Percentiles rank a stretch among this genome's conserved stretches.
These are phyloP conservation scores for Pangasius sanitwongsei DNA, from an alignment of 2,797 vertebrate species.

Conservation along the genomic window DNA sequence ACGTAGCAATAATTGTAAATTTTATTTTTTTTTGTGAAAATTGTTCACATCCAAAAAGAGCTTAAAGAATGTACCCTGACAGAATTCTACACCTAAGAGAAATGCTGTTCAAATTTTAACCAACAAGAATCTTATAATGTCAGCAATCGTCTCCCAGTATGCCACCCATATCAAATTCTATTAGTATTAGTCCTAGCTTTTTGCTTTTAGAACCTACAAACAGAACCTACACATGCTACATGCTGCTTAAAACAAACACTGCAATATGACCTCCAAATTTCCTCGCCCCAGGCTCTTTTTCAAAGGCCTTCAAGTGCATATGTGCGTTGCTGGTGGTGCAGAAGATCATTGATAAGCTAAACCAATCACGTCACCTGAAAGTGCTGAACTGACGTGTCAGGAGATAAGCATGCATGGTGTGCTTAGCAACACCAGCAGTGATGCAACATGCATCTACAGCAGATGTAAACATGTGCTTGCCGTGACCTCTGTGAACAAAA, in stretches of 20 bases:
- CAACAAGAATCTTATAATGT: not conserved
- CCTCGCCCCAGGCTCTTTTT: not conserved
- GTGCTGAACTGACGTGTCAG: constrained; percentile 53
- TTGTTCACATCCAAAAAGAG: constrained; percentile 36
- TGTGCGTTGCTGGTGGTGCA: constrained; percentile 22
- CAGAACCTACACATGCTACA: not conserved
- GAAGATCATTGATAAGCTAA: constrained; percentile 38
- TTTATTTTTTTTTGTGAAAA: constrained; percentile 3
- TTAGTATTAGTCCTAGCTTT: not conserved
- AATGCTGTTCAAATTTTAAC: not conserved
- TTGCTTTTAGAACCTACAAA: not conserved
- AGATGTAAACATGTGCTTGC: constrained; percentile 68
- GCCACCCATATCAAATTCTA: not conserved
- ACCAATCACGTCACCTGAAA: constrained; percentile 49
- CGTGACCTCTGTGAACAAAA: constrained; percentile 45
- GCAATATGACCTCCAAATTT: constrained; percentile 17
- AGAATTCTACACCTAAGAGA: not conserved
- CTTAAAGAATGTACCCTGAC: not conserved
- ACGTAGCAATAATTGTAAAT: constrained; percentile 10
- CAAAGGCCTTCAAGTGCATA: constrained; percentile 2
- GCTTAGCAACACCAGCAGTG: constrained; percentile 56
- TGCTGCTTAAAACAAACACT: constrained; percentile 3
- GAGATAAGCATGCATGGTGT: constrained; percentile 43
- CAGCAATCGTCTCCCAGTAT: not conserved
- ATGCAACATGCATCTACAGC: constrained; percentile 45